A percentile compares a stretch with the other conserved stretches of the same genome.
Conservation (phyloP, 1,140 invertebrate genomes). For the Cyphomyrmex costatus region DNA sequence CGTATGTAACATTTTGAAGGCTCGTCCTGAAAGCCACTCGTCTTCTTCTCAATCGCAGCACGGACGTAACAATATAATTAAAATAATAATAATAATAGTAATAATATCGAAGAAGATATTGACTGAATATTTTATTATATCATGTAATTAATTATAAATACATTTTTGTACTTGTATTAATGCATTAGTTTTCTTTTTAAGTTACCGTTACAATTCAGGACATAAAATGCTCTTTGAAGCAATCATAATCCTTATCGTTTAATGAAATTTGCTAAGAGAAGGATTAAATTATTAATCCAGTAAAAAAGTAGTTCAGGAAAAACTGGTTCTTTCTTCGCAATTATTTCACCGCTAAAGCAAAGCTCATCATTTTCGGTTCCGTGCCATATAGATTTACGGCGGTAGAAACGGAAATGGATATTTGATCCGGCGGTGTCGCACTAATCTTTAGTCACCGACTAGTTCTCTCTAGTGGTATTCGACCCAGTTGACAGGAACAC, state of each 20-base stretch:
- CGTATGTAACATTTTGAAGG: too few species aligned
- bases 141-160: not conserved
- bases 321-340: not conserved
- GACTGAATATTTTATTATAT: not conserved
- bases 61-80: not conserved
- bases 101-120: not conserved
- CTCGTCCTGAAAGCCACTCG: too few species aligned
- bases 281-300: constrained; percentile 10
- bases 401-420: constrained; percentile 61
- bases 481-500: constrained; percentile 54
- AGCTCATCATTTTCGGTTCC: constrained; percentile 10
- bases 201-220: not conserved
- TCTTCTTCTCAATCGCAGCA: too few species aligned
- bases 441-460: constrained; percentile 27
- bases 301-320: not conserved
- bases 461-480: constrained; percentile 30
- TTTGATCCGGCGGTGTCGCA: constrained; percentile 56
- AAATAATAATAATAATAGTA: not conserved
- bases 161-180: not conserved
- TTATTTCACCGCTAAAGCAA: not conserved
- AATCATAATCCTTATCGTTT: not conserved
- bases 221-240: not conserved
- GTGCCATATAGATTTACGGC: not conserved
- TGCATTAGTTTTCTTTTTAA: not conserved
- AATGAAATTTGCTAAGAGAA: not conserved